Conservation (phyloP, 2,888 invertebrate genomes). For the Amphiduros pacificus region DNA sequence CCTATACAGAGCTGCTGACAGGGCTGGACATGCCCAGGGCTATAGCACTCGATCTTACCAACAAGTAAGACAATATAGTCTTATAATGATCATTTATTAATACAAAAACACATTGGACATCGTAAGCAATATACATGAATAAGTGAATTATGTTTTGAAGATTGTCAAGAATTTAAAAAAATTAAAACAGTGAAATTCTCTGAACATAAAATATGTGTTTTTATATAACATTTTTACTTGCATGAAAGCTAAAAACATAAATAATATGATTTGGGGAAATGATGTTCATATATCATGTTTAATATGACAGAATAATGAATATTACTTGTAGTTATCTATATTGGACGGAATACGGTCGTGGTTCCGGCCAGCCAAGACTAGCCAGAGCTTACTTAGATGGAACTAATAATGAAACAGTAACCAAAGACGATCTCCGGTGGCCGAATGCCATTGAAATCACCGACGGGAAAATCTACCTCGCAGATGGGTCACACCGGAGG, state of each 20-base stretch:
- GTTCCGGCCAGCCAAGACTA: slow-evolving; percentile 30
- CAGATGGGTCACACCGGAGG: slow-evolving; percentile 38
- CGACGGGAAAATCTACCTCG: slow-evolving; percentile 38
- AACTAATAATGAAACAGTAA: slow-evolving; percentile 32
- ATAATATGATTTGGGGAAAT: too few species aligned
- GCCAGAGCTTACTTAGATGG: slow-evolving; percentile 36
- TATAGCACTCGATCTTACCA: slow-evolving; percentile 35
- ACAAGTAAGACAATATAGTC: slow-evolving; percentile 38
- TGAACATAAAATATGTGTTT: too few species aligned
- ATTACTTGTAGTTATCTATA: slow-evolving; percentile 39
- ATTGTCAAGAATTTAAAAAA: too few species aligned
- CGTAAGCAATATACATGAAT: too few species aligned
- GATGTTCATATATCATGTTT: too few species aligned
- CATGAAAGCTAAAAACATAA: too few species aligned
- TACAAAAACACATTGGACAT: too few species aligned
- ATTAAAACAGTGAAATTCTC: too few species aligned
- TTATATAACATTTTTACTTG: too few species aligned
- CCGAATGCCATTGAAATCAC: slow-evolving; percentile 40
- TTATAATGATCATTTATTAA: too few species aligned
- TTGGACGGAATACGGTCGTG: slow-evolving; percentile 43
- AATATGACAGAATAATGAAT: too few species aligned
- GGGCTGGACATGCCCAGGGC: slow-evolving; percentile 39
- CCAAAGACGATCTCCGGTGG: slow-evolving; percentile 35
- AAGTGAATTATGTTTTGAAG: too few species aligned
- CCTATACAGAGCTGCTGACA: slow-evolving; percentile 34